A percentile compares a stretch with the other conserved stretches of the same genome.
phyloP scores from a whole-genome alignment of 1,140 invertebrate species.

The Holotrichia oblita region DNA sequence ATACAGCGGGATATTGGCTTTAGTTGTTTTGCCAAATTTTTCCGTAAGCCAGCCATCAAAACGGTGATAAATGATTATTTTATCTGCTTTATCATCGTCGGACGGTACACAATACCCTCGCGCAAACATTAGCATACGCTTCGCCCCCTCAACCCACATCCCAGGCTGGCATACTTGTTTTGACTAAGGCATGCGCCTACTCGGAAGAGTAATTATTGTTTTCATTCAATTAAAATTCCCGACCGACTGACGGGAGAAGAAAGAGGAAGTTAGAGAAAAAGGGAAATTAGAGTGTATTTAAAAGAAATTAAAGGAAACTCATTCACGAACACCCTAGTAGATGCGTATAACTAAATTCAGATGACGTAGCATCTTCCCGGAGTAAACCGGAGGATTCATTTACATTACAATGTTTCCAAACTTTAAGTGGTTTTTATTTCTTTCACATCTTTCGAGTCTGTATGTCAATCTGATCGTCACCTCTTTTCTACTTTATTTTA shows the following conservation, averaged over 20 bases:
- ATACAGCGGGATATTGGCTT: not conserved
- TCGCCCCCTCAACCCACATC: not conserved
- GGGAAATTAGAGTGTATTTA: too few relatives aligned
- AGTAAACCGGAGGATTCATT: too few relatives aligned
- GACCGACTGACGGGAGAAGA: not conserved
- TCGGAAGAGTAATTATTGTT: not conserved
- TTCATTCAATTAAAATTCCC: not conserved
- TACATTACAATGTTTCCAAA: too few relatives aligned
- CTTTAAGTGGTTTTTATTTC: too few relatives aligned
- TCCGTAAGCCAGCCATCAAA: not conserved
- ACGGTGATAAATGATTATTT: slow-evolving; percentile 13
- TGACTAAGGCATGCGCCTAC: not conserved
- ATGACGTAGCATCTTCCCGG: too few relatives aligned
- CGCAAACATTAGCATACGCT: not conserved
- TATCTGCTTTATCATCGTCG: not conserved
- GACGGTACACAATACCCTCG: not conserved
- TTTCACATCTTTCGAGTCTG: too few relatives aligned
- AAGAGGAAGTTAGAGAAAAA: not conserved
- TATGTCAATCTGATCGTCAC: too few relatives aligned
- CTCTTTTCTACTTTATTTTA: too few relatives aligned
- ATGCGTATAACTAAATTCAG: too few relatives aligned
- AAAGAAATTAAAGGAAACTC: too few relatives aligned
- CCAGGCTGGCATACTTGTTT: not conserved
- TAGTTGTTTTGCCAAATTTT: not conserved
- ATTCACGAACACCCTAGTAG: too few relatives aligned